Evolutionary conservation across 2,888 invertebrate species (phyloP).

Genomic region (Brenthis ino): DNA sequence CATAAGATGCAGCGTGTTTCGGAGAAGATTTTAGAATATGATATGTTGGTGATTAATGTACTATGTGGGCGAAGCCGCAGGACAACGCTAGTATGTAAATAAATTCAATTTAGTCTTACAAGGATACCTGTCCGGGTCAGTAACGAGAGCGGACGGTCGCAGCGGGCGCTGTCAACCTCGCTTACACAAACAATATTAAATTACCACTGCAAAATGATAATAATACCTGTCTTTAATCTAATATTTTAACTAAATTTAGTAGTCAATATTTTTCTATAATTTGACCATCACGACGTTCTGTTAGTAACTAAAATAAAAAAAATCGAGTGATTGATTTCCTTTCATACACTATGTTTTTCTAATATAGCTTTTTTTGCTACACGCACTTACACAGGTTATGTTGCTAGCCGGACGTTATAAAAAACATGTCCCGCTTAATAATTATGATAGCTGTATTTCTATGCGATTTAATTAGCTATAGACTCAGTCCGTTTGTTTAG

Average conservation of each 20-base stretch:
- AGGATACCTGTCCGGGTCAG: constrained; percentile 19
- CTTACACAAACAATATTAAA: constrained; percentile 2
- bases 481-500: too few species aligned
- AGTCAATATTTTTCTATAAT: too few species aligned
- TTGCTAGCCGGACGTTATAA: not conserved
- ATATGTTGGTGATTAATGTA: too few species aligned
- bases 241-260: not conserved
- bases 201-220: constrained; percentile 4
- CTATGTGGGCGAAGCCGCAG: too few species aligned
- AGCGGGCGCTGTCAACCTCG: constrained; percentile 9
- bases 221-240: constrained; percentile 4
- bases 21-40: too few species aligned
- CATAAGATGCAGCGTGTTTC: too few species aligned
- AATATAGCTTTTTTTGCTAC: too few species aligned
- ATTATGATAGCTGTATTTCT: not conserved
- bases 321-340: not conserved
- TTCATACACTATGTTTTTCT: too few species aligned
- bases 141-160: constrained; percentile 11
- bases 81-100: not conserved
- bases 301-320: not conserved
- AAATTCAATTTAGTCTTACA: constrained; percentile 18
- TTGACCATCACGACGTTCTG: not conserved
- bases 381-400: not conserved
- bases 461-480: too few species aligned
- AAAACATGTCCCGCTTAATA: not conserved